Evolutionary conservation across 2,113 vertebrate species (phyloP), one percentile per base, ranked within the genome.

Genomic region (Nycticebus coucang): DNA sequence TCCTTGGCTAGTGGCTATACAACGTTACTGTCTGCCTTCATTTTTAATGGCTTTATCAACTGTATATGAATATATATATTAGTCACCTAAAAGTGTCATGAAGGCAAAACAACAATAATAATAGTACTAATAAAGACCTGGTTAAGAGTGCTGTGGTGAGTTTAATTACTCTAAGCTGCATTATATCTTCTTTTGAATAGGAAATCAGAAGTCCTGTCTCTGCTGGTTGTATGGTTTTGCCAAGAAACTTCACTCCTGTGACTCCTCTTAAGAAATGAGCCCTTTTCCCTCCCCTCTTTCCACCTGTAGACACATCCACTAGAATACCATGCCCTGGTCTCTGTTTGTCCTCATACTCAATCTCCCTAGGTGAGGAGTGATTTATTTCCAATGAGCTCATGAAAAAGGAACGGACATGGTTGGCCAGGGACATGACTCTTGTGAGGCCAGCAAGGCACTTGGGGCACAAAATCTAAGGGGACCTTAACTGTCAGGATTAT

Each of bases 131-230:
- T 41, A 83, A 85, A 81, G 15, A 41, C 45, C 37, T 92, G 59
- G 37, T 79, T 86, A 72, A 79, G 79, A 89, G 50, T 75, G 55
- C 45, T 82, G 28, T 57, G 71, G 41, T 71, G 62, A 87, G 1
- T 66, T 95, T 87, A 93, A 77, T 96, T 77, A 75, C 12, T 57
- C 26, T 53, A 71, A 86, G 50, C 37, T 86, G 17, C 17, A 93
- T 57, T 15, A 69, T 45, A 81, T 55, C 28, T 21, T 89, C 64
- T 79, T 30, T 50, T 72, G 5, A 87, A 57, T 18, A 82, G 37
- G 14, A 62, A 68, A 86, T 93, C 37, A 86, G 74, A 37, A 93
- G 30, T 77, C 41, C 28, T 87, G 50, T 75, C 7, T 37, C 33
- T 4, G 45, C 35, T 75, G 33, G 13, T 60, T 85, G 13, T 86